These are phyloP conservation scores for Trichogramma pretiosum DNA, from an alignment of 1,140 invertebrate species.

Conservation along the genomic window DNA sequence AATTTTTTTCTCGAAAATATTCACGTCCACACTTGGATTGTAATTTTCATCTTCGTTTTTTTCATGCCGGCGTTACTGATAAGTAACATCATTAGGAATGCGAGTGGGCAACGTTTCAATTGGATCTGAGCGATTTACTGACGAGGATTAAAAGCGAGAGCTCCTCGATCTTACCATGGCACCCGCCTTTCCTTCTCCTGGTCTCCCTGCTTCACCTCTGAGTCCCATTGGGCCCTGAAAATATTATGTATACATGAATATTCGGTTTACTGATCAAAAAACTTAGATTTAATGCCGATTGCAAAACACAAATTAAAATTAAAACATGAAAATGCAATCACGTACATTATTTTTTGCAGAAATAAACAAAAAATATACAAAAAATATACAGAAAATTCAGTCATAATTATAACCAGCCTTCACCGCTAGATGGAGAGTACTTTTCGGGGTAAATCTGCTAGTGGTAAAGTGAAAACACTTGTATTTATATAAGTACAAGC, in stretches of 20 bases:
- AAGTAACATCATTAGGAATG: not conserved
- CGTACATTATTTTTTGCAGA: too few relatives aligned
- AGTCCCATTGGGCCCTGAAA: slow-evolving; percentile 80
- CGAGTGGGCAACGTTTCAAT: not conserved
- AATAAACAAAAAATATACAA: too few relatives aligned
- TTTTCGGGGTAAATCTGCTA: too few relatives aligned
- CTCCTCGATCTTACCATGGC: slow-evolving; percentile 62
- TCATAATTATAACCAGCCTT: not conserved
- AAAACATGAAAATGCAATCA: too few relatives aligned
- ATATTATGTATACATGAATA: too few relatives aligned
- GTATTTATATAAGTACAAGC: too few relatives aligned
- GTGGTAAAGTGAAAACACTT: too few relatives aligned
- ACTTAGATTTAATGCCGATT: too few relatives aligned
- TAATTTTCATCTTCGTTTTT: not conserved
- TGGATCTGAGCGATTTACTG: slow-evolving; percentile 28
- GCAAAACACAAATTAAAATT: too few relatives aligned
- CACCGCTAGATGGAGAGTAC: too few relatives aligned
- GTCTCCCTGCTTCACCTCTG: slow-evolving; percentile 67
- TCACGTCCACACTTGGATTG: too few relatives aligned
- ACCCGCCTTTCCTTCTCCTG: slow-evolving; percentile 68
- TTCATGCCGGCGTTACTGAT: not conserved
- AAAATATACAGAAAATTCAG: not conserved
- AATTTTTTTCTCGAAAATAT: not conserved
- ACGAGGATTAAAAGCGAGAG: slow-evolving; percentile 39
- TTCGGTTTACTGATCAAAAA: too few relatives aligned